Evolutionary conservation across 2,888 invertebrate species (phyloP).

Genomic region (Spilarctia lutea): DNA sequence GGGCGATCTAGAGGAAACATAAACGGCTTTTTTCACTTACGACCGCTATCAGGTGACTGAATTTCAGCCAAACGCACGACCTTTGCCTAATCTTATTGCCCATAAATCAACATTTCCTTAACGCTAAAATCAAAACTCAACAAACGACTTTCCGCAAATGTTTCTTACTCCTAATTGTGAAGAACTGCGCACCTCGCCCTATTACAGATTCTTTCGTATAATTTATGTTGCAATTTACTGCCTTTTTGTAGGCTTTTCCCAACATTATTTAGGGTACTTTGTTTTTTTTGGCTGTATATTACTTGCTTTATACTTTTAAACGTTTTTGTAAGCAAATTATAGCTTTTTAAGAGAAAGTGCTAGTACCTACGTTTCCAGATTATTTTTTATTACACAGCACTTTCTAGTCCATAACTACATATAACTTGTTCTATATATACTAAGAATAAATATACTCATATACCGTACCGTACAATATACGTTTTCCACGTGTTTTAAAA

Average conservation of each 20-base stretch:
- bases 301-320: slow-evolving; percentile 9
- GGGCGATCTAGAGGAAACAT: too few relatives aligned
- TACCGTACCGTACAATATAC: too few relatives aligned
- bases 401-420: not conserved
- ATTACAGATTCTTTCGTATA: slow-evolving; percentile 75
- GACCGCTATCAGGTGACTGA: not conserved
- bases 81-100: slow-evolving; percentile 20
- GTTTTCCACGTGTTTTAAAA: too few relatives aligned
- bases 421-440: not conserved
- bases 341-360: not conserved
- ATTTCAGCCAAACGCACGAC: not conserved
- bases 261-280: slow-evolving; percentile 32
- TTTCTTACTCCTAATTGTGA: slow-evolving; percentile 72
- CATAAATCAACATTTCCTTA: slow-evolving; percentile 29
- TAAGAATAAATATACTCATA: too few relatives aligned
- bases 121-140: slow-evolving; percentile 42
- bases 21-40: too few relatives aligned
- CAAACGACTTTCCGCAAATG: slow-evolving; percentile 52
- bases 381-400: not conserved
- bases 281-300: slow-evolving; percentile 31
- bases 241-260: slow-evolving; percentile 56
- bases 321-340: slow-evolving; percentile 8
- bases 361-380: not conserved
- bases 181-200: slow-evolving; percentile 65
- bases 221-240: slow-evolving; percentile 77